Evolutionary conservation across 2,888 invertebrate genomes (phyloP), one percentile per base, ranked within the genome.

Genomic region (Eupithecia subumbrata): DNA sequence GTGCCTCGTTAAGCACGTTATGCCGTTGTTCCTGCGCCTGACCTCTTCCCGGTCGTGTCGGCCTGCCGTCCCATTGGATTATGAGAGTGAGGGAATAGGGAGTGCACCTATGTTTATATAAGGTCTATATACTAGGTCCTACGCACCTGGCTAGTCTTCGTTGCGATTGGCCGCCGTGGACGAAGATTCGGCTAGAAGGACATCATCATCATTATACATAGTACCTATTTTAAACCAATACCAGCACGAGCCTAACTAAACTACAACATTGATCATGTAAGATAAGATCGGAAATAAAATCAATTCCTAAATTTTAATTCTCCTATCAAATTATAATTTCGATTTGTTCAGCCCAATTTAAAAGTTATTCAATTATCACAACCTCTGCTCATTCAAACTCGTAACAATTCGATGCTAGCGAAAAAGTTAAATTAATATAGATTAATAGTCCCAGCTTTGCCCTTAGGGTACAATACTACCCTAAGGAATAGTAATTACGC

Each of bases 361-460:
- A 75, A 69, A 72, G 48, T 82, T 81, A 83, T 80, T 78, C 76
- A 83, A 84, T 84, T 82, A 86, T 79, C 71, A 56, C 69, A 71
- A 77, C 79, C 70, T 77, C 73, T 79, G 82, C 82, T 84, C 82
- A 86, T 87, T 84, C 74, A 85, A 84, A 87, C 84, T 79, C 71
- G 43, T 74, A 43, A 70, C 76, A 80, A 76, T 76, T 84, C 86
- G 30, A 16, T 34, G 37, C 85, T 82, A 78, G 81, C 76, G 75
- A 84, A 85, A 85, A 88, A 89, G 84, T 87, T 87, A 88, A 90
- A 91, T 92, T 91, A 90, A 93, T 92, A 88, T 92, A 90, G 90
- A 93, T 90, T 89, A 92, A 92, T 90, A 86, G 90, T 85, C 85
- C 86, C 88, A 90, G 86, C 90, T 91, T 90, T 89, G 86, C 88